Conservation (phyloP, 2,797 vertebrate species). For the Numenius phaeopus region DNA sequence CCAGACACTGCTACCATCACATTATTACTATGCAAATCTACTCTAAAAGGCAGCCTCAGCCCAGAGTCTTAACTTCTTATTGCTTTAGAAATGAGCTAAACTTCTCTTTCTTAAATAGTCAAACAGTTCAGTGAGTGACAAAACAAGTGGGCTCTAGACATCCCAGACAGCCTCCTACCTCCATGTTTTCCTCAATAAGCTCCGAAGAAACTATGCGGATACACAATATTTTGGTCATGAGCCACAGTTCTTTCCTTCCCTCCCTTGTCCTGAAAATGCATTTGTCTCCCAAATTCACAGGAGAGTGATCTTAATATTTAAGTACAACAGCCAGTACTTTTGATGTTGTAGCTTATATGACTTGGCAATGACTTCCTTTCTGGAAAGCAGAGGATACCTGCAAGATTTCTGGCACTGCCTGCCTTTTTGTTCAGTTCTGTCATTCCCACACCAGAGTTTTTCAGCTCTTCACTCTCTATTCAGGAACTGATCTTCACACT, state of each 20-base stretch:
- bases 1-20: neutral
- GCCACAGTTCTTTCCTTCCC: neutral
- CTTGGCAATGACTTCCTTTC: neutral
- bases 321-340: neutral
- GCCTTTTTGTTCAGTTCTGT: neutral
- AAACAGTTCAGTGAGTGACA: neutral
- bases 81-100: neutral
- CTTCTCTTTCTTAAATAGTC: neutral
- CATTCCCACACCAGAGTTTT: neutral
- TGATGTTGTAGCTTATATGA: neutral
- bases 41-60: neutral
- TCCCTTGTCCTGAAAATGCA: neutral
- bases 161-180: neutral
- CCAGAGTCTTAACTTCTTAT: neutral
- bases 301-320: neutral
- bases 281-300: neutral
- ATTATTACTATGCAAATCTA: neutral
- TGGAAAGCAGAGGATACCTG: neutral
- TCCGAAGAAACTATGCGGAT: neutral
- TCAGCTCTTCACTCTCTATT: neutral
- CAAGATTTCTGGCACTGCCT: neutral
- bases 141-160: neutral
- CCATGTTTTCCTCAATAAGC: neutral
- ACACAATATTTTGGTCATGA: neutral
- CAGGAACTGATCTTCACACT: neutral